Evolutionary conservation across 2,113 vertebrate species (phyloP).

Genomic region (Tapirus terrestris): DNA sequence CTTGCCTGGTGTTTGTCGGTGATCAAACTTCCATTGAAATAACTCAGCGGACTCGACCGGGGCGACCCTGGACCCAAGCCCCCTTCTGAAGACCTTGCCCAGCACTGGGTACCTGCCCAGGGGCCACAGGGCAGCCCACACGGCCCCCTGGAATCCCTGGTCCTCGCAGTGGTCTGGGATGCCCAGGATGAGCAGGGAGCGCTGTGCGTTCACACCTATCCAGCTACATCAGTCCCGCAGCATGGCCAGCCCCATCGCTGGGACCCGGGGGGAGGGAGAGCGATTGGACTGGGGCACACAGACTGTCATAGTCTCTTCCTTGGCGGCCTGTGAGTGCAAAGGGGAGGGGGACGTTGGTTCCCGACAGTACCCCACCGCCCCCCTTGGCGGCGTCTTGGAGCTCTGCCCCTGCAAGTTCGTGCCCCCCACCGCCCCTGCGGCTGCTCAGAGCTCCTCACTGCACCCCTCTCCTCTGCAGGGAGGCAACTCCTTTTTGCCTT

Average conservation of each 20-base stretch:
- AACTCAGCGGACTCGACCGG: background rate
- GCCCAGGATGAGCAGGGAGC: conserved; percentile 53
- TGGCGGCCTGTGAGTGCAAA: background rate
- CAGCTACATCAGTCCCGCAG: background rate
- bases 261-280: background rate
- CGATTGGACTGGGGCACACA: background rate
- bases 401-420: background rate
- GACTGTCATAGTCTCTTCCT: background rate
- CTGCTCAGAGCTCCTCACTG: background rate
- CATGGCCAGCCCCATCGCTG: background rate
- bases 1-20: conserved; percentile 35
- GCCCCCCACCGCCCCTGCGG: background rate
- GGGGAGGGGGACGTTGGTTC: background rate
- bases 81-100: conserved; percentile 51
- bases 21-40: conserved; percentile 36
- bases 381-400: background rate
- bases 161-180: conserved; percentile 49
- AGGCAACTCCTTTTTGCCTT: background rate
- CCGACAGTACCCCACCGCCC: background rate
- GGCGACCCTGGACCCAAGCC: background rate
- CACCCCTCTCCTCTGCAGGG: background rate
- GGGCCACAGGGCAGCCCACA: background rate
- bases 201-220: background rate
- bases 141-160: background rate
- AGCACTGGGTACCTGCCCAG: conserved; percentile 68